Evolutionary conservation across 92 coral and sea anemone species (phyloP), one percentile per base, ranked within the genome.

Genomic region (Zoanthus sansibaricus): DNA sequence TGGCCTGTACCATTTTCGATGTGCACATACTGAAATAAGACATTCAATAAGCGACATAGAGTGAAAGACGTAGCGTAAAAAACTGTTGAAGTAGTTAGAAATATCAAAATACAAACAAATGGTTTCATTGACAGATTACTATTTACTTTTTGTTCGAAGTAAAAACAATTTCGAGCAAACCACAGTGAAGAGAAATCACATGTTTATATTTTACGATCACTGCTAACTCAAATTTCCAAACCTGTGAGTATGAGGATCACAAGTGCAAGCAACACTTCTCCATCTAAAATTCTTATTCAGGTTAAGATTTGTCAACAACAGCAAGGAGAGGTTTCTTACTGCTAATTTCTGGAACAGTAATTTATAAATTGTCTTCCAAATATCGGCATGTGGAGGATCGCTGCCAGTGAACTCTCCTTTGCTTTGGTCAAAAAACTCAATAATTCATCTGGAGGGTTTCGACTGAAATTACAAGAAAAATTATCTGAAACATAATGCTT

Each of bases 281-380:
- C 75, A 71, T 48, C 20, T 42, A 71, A 71, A 71, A 31, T 71
- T 48, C 48, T 42, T 71, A 31, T 32, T 71, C 44, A 13, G 47
- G 32, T 31, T 13, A 32, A 32, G 68, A 59, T 16, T 59, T 71
- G 75, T 31, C 75, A 69, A 25, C 44, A 14, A 32, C 48, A 71
- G 48, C 75, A 71, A 59, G 68, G 48, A 71, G n/a, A 71, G 31
- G 75, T 71, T 71, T 71, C 75, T 71, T 71, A 32, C 75, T 7
- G 75, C 75, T 42, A 71, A 31, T 71, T 71, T 71, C 47, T 71
- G 49, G 47, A 71, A 71, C 48, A 71, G 48, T 17, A 71, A 31
- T 7, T 71, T 71, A 15, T 71, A 71, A 25, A 69, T 69, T 30
- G 73, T 15, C 42, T 69, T 69, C 73, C 45, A 9, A 9, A 69